Conservation (phyloP, 2,113 vertebrate species). For the Toxotes jaculatrix region DNA sequence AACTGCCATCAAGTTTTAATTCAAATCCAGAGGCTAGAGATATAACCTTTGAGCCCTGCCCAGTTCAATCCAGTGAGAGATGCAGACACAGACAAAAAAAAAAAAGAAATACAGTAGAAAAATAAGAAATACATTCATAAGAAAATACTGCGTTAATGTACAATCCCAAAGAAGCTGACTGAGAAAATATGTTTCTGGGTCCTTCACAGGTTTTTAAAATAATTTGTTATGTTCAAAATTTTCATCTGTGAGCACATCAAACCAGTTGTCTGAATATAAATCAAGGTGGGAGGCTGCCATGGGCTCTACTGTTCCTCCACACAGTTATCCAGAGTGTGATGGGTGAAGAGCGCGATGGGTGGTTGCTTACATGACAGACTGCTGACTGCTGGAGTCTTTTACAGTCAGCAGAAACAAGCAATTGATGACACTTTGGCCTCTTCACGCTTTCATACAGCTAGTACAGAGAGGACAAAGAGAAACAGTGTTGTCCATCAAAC, state of each 20-base stretch:
- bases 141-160: not conserved
- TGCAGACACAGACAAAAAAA: not conserved
- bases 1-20: no score
- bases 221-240: not conserved
- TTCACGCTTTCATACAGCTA: slow-evolving; percentile 52
- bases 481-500: slow-evolving; percentile 26
- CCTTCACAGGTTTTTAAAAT: not conserved
- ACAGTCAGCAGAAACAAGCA: slow-evolving; percentile 74
- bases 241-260: not conserved
- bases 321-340: slow-evolving; percentile 40
- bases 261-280: slow-evolving; percentile 24
- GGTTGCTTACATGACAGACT: slow-evolving; percentile 73
- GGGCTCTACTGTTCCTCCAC: slow-evolving; percentile 32
- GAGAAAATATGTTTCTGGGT: not conserved
- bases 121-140: not conserved
- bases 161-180: not conserved
- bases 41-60: not conserved
- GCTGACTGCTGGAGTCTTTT: slow-evolving; percentile 72
- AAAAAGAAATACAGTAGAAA: not conserved
- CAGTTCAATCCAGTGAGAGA: not conserved
- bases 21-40: not conserved
- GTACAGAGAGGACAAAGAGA: slow-evolving; percentile 4
- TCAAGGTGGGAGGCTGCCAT: slow-evolving; percentile 4
- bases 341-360: slow-evolving; percentile 60
- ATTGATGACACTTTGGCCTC: slow-evolving; percentile 53